phyloP scores from a whole-genome alignment of 2,113 vertebrate genomes.

The Lepus timidus region DNA sequence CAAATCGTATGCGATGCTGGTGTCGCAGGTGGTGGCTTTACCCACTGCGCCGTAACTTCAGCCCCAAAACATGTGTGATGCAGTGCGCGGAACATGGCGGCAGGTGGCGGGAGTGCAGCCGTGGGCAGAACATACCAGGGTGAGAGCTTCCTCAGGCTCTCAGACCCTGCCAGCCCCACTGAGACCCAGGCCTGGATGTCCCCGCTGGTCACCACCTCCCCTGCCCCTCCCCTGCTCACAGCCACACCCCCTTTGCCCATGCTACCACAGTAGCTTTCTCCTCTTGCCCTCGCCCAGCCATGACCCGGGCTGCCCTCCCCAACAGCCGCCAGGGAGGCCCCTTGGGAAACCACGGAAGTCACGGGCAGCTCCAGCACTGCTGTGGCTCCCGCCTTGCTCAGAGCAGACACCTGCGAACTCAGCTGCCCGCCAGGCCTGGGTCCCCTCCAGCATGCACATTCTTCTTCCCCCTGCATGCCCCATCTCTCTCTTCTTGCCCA shows the following conservation, averaged over 20 bases:
- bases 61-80: no score
- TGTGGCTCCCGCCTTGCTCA: not conserved
- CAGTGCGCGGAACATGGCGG: no score
- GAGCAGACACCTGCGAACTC: not conserved
- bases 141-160: not conserved
- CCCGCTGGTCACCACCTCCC: not conserved
- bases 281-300: not conserved
- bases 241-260: not conserved
- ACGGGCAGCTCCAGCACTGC: no score
- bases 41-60: no score
- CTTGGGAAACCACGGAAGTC: no score
- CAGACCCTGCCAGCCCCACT: not conserved
- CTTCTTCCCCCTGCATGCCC: not conserved
- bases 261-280: not conserved
- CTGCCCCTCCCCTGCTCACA: not conserved
- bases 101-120: not conserved
- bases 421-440: fast-evolving
- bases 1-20: no score
- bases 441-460: fast-evolving
- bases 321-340: not conserved
- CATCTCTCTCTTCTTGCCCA: not conserved
- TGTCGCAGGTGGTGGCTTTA: no score
- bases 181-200: not conserved
- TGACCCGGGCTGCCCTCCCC: not conserved
- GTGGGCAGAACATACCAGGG: not conserved